These are phyloP conservation scores for Ferrisia virgata DNA, from an alignment of 2,888 invertebrate species.

Conservation along the genomic window DNA sequence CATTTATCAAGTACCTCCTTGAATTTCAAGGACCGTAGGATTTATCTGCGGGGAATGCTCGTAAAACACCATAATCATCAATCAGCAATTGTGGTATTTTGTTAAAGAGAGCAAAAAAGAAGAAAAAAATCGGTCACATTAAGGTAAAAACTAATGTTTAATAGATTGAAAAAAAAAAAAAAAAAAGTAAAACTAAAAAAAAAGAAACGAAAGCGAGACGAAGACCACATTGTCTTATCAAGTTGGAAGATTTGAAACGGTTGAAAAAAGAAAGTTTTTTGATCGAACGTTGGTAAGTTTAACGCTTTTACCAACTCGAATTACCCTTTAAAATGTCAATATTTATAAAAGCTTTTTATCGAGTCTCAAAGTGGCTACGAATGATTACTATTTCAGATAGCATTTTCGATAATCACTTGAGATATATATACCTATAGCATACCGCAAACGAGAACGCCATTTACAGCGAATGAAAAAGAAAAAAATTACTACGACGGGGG, in stretches of 20 bases:
- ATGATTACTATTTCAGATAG: neutral
- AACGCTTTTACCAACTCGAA: conserved; percentile 5
- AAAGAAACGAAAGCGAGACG: neutral
- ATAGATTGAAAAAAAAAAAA: neutral
- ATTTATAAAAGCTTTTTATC: conserved; percentile 9
- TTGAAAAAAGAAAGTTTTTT: neutral
- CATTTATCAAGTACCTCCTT: conserved; percentile 13
- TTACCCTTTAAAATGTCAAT: neutral
- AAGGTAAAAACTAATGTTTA: conserved; percentile 8
- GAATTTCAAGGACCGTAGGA: conserved; percentile 3
- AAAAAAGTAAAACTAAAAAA: neutral
- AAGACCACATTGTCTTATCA: neutral
- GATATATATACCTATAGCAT: too few species aligned
- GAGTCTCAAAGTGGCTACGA: neutral
- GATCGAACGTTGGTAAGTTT: neutral
- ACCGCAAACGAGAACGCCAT: neutral
- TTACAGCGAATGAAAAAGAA: neutral
- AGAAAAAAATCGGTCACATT: neutral
- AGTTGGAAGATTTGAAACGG: neutral
- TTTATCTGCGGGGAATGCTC: neutral
- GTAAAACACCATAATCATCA: conserved; percentile 26
- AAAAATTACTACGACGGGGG: neutral
- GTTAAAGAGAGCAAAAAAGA: neutral
- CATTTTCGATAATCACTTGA: neutral
- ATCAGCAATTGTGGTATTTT: conserved; percentile 12